These are phyloP conservation scores for Poeciliopsis turneri DNA, from an alignment of 2,797 vertebrate species.

Conservation along the genomic window DNA sequence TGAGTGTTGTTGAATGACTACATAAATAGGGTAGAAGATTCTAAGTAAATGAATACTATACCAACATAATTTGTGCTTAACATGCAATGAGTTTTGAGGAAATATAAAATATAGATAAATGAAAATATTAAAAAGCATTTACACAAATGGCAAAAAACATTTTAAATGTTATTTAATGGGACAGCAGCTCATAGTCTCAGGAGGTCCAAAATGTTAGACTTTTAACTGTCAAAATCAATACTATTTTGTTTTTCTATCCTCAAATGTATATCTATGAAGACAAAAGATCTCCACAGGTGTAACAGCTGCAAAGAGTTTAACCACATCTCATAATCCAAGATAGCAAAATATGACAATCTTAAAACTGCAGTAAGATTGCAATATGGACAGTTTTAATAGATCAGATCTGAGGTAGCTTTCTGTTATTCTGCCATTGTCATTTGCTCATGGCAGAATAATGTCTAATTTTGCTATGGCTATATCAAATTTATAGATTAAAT, in stretches of 20 bases:
- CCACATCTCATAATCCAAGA: background rate
- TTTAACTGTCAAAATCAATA: background rate
- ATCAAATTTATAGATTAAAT: background rate
- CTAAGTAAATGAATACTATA: background rate
- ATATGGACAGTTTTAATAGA: background rate
- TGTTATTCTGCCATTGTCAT: background rate
- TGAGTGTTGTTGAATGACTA: constrained; percentile 6
- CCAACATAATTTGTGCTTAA: background rate
- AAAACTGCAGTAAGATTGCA: background rate
- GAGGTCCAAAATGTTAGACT: background rate
- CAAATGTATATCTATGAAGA: background rate
- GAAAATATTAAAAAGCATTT: background rate
- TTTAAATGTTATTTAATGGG: background rate
- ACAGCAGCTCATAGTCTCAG: background rate
- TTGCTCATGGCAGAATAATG: background rate
- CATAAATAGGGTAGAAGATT: background rate
- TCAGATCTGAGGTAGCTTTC: background rate
- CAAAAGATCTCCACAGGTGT: background rate
- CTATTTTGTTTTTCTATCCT: background rate
- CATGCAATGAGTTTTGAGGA: background rate
- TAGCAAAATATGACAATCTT: background rate
- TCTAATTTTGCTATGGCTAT: background rate
- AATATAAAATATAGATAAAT: background rate
- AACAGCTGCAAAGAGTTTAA: background rate
- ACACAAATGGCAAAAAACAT: background rate